phyloP scores from a whole-genome alignment of 2,888 invertebrate species.

The Stenchaetothrips biformis region DNA sequence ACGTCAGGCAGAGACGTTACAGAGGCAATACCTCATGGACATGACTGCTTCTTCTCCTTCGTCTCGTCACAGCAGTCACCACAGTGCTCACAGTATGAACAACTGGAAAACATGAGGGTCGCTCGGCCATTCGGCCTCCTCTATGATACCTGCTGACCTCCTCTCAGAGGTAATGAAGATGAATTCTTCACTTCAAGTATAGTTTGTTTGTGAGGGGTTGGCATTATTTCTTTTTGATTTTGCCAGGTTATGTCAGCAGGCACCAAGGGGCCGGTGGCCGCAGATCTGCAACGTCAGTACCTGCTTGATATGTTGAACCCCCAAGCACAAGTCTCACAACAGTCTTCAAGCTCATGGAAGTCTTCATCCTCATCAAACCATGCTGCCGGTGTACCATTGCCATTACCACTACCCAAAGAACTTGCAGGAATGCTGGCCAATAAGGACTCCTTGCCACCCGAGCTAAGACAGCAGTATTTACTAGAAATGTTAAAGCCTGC shows the following conservation, averaged over 20 bases:
- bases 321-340: not conserved
- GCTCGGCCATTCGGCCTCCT: conserved; percentile 10
- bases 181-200: not conserved
- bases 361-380: not conserved
- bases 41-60: conserved; percentile 55
- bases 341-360: conserved; percentile 9
- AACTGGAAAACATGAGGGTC: conserved; percentile 28
- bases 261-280: conserved; percentile 49
- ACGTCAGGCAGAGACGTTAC: conserved; percentile 76
- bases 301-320: conserved; percentile 73
- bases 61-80: conserved; percentile 18
- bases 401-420: not conserved
- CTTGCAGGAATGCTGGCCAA: not conserved
- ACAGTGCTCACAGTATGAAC: conserved; percentile 28
- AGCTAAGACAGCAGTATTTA: conserved; percentile 1
- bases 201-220: not conserved
- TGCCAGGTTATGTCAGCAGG: conserved; percentile 4
- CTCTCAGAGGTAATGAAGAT: not conserved
- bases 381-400: not conserved
- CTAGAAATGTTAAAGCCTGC: conserved; percentile 12
- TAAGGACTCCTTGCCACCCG: not conserved
- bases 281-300: conserved; percentile 89
- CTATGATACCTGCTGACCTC: conserved; percentile 1
- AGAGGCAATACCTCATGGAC: conserved; percentile 92
- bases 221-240: not conserved